phyloP scores from a whole-genome alignment of 2,113 vertebrate species.

The Scatophagus argus region DNA sequence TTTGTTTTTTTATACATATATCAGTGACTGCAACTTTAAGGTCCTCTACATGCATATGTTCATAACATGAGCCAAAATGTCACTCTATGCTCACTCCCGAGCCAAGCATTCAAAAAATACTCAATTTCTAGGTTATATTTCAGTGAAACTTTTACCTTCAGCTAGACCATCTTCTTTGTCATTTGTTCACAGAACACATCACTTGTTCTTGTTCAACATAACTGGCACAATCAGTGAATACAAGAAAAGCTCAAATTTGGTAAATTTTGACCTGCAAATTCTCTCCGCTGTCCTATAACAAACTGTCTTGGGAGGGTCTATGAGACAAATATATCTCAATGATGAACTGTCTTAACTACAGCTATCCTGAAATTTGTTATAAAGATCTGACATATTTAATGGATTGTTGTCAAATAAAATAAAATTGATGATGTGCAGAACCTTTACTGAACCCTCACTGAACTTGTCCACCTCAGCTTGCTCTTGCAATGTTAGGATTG shows the following conservation, averaged over 20 bases:
- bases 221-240: neutral
- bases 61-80: neutral
- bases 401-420: neutral
- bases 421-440: neutral
- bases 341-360: neutral
- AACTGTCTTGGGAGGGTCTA: neutral
- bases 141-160: neutral
- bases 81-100: no score
- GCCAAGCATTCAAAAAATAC: neutral
- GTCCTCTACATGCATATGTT: neutral
- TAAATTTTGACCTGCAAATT: neutral
- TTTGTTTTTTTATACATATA: no score
- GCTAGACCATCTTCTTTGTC: neutral
- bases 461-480: neutral
- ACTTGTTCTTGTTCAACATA: no score
- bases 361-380: neutral
- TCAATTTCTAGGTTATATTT: slow-evolving; percentile 10
- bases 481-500: neutral
- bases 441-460: neutral
- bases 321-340: neutral
- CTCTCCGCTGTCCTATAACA: neutral
- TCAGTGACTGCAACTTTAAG: neutral
- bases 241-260: no score
- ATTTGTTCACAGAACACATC: no score
- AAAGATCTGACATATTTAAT: neutral